Percentiles rank a stretch among this genome's conserved stretches.
These are phyloP conservation scores for Grammomys dolichurus DNA, from an alignment of 2,113 vertebrate species.

Conservation along the genomic window DNA sequence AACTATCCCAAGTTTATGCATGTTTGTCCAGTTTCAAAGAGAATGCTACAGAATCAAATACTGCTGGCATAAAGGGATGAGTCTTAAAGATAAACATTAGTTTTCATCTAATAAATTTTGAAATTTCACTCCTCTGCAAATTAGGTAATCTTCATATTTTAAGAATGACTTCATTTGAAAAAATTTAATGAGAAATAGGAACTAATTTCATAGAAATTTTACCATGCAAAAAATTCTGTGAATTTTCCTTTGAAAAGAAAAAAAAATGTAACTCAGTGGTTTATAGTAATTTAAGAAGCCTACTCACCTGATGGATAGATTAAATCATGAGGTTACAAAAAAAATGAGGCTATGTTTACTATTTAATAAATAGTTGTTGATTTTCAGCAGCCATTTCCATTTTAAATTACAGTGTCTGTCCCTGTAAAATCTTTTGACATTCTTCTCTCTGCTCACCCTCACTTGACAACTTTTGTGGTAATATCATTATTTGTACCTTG, in stretches of 20 bases:
- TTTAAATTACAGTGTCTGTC: constrained; percentile 2
- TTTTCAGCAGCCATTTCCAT: not conserved
- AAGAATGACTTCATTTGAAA: not conserved
- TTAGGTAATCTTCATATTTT: not conserved
- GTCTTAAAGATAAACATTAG: not conserved
- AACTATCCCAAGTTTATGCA: not conserved
- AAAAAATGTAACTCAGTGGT: not conserved
- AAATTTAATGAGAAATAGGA: not conserved
- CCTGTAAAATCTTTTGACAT: not conserved
- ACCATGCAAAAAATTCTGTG: not conserved
- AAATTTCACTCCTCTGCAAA: not conserved
- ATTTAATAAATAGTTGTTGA: not conserved
- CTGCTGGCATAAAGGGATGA: not conserved
- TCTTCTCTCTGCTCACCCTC: not conserved
- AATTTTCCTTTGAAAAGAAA: not conserved
- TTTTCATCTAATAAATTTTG: not conserved
- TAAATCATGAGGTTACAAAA: not conserved
- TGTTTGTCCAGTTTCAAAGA: not conserved
- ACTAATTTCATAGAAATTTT: not conserved
- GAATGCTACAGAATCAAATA: not conserved
- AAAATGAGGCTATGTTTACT: not conserved
- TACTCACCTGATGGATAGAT: not conserved
- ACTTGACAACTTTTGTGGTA: not conserved
- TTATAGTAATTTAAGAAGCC: not conserved
- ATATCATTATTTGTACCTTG: constrained; percentile 53